These are phyloP conservation scores for Struthio camelus DNA, from an alignment of 2,113 vertebrate species.

Conservation along the genomic window DNA sequence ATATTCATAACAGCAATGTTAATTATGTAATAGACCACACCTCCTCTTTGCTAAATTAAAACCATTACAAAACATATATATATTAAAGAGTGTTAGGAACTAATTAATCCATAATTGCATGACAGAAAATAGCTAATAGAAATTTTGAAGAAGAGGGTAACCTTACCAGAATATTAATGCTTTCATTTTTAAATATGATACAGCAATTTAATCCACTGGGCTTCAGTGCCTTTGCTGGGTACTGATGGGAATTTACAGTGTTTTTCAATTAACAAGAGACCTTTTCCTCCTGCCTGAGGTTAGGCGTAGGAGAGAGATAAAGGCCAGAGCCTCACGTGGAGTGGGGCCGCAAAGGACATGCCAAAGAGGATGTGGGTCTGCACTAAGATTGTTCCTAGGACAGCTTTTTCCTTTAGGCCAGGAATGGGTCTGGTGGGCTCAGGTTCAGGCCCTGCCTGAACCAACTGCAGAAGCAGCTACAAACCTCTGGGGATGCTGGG, in stretches of 20 bases:
- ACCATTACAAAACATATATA: neutral
- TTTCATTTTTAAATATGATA: neutral
- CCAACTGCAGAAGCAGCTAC: too few relatives aligned
- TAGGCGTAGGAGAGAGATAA: too few relatives aligned
- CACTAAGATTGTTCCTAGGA: neutral
- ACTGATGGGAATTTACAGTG: neutral
- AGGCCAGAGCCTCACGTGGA: neutral
- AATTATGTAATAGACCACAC: neutral
- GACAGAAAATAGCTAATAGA: slow-evolving; percentile 20
- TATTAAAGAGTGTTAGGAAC: slow-evolving; percentile 5
- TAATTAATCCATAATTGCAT: neutral
- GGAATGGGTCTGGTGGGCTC: too few relatives aligned
- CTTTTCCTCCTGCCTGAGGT: neutral
- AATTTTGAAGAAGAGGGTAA: neutral
- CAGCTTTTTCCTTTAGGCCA: too few relatives aligned
- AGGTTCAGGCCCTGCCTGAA: too few relatives aligned
- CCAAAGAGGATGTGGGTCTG: neutral
- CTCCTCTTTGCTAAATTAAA: slow-evolving; percentile 1
- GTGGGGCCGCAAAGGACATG: neutral
- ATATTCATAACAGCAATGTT: neutral
- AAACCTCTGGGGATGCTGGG: too few relatives aligned
- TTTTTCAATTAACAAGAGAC: neutral
- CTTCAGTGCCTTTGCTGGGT: neutral
- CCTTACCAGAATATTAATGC: neutral
- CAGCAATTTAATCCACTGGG: neutral